Evolutionary conservation across 2,888 invertebrate genomes (phyloP).

Genomic region (Aporophyla lueneburgensis): DNA sequence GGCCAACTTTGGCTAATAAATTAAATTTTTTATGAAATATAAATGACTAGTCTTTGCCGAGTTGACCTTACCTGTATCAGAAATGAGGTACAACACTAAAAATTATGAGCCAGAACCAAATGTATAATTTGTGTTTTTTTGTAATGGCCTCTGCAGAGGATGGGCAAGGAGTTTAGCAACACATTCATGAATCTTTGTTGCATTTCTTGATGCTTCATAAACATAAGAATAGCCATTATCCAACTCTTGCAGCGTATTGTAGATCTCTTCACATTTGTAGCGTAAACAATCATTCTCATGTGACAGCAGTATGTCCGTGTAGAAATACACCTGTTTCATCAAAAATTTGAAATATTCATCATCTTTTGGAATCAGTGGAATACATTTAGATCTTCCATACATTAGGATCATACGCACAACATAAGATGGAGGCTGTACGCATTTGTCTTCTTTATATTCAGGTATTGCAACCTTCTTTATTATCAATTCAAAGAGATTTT

Average conservation of each 20-base stretch:
- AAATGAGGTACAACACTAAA: too few relatives aligned
- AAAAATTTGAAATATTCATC: conserved; percentile 85
- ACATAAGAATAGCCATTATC: conserved; percentile 94
- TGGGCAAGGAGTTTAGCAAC: conserved; percentile 94
- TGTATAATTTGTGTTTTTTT: conserved; percentile 91
- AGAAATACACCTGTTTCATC: conserved; percentile 92
- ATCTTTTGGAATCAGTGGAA: conserved; percentile 90
- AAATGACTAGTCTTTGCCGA: too few relatives aligned
- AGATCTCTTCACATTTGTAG: conserved; percentile 93
- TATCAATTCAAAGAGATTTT: conserved; percentile 90
- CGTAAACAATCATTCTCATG: conserved; percentile 92
- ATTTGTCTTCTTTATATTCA: conserved; percentile 80
- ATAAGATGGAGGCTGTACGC: conserved; percentile 89
- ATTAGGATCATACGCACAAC: conserved; percentile 92
- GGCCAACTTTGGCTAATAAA: too few relatives aligned
- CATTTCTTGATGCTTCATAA: conserved; percentile 93
- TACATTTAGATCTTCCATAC: conserved; percentile 93
- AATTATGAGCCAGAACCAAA: conserved; percentile 79
- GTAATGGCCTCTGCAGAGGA: conserved; percentile 93
- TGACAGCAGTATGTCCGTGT: conserved; percentile 93
- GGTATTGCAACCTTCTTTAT: conserved; percentile 89
- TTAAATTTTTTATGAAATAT: too few relatives aligned
- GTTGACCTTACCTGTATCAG: too few relatives aligned
- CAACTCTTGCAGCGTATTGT: conserved; percentile 92
- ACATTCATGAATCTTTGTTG: conserved; percentile 92